Base-by-base conservation (phyloP, 2,888 invertebrate species). In the Drosophila cracens region DNA sequence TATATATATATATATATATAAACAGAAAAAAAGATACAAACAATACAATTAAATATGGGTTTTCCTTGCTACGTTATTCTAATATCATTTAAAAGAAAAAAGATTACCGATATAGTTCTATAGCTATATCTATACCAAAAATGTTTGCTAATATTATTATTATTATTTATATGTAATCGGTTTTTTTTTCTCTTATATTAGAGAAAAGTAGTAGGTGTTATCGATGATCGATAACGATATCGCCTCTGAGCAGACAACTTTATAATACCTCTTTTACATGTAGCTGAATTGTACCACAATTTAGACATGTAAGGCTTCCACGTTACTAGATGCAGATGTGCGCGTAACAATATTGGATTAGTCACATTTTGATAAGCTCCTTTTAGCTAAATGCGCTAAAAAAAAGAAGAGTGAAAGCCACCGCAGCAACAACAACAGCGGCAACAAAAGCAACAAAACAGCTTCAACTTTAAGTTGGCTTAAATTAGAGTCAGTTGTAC, bases 371-470 rank as follows among this genome's bases (percentile, higher is more conserved):
- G 43, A 70, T 56, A 64, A 60, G 46, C 57, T 29, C 34, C n/a
- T 38, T 59, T 51, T 59, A 33, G 21, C n/a, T 34, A 18, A 49
- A 53, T 36, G 46, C 31, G 29, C 21, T 53, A 13, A 49, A 70
- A 79, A 43, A 13, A 46, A 16, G 46, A 25, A 31, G 31, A 31
- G 79, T 79, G 79, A 78, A 78, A 79, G 77, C 60, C 36, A 54
- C 10, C 40, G 29, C 29, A 16, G 25, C 48, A 64, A 52, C 21
- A 52, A 54, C 48, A 58, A 25, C 48, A 49, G 1, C 21, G 3
- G 7, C 43, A 46, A 21, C 43, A 52, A 33, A 33, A 13, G 11
- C 36, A 18, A 54, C n/a, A 38, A 56, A 25, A 31, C 40, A 31
- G 29, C 40, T 18, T 29, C 10, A 29, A 51, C 18, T 16, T 57